A percentile compares a stretch with the other conserved stretches of the same genome.
Evolutionary conservation across 35 echinoderm and acorn worm genomes (phyloP).

Genomic region (Antedon bifida): DNA sequence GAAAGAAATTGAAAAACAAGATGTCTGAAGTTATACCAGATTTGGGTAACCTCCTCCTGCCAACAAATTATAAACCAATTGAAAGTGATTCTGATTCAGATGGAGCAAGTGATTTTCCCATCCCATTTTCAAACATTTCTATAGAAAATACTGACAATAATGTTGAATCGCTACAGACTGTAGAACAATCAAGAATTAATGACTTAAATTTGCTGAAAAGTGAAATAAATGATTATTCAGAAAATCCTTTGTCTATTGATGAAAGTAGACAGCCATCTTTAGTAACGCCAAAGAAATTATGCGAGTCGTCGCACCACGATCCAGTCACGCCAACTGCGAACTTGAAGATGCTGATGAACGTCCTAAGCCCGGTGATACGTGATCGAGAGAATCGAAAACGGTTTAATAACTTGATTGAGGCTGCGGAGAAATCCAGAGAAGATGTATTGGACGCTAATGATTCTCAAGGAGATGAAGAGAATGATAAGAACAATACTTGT

Average conservation of each 20-base stretch:
- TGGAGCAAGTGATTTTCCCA: not conserved
- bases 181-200: not conserved
- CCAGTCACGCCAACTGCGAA: conserved; percentile 93
- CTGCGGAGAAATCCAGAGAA: not conserved
- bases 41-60: not conserved
- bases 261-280: conserved; percentile 8
- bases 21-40: not conserved
- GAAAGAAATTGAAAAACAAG: too few relatives aligned
- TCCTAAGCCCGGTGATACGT: conserved; percentile 64
- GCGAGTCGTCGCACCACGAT: conserved; percentile 1
- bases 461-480: conserved; percentile 23
- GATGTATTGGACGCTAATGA: not conserved
- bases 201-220: not conserved
- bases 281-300: conserved; percentile 54
- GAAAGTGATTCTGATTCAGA: not conserved
- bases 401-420: not conserved
- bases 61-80: not conserved
- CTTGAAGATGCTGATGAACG: conserved; percentile 67
- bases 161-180: too few relatives aligned
- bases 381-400: conserved; percentile 39
- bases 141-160: too few relatives aligned
- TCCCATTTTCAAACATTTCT: not conserved
- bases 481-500: conserved; percentile 35
- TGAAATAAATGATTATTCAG: not conserved
- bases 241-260: not conserved